phyloP scores from a whole-genome alignment of 2,888 invertebrate genomes.

The Podotricha telesiphe region DNA sequence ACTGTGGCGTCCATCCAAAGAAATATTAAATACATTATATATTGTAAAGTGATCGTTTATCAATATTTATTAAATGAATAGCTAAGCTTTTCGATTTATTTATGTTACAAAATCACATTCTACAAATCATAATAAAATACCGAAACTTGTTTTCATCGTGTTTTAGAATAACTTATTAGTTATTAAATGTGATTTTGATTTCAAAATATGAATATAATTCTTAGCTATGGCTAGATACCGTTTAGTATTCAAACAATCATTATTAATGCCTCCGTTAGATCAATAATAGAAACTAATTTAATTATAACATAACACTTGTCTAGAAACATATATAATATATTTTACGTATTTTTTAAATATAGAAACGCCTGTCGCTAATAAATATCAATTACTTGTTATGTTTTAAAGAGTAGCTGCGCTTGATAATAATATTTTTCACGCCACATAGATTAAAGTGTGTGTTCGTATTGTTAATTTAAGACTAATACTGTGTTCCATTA shows the following conservation, averaged over 20 bases:
- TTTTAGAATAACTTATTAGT: too few relatives aligned
- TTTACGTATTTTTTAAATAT: too few relatives aligned
- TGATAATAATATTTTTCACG: neutral
- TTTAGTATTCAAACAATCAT: too few relatives aligned
- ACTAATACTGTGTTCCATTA: conserved; percentile 4
- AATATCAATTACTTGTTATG: neutral
- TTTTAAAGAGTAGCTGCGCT: neutral
- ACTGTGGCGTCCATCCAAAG: conserved; percentile 1
- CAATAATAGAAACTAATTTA: too few relatives aligned
- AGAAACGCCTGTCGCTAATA: neutral
- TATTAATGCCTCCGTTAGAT: too few relatives aligned
- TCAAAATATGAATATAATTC: too few relatives aligned
- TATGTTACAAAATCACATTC: neutral
- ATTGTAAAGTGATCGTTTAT: neutral
- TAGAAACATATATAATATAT: too few relatives aligned
- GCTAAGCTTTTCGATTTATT: neutral
- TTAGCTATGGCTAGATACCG: too few relatives aligned
- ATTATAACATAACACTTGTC: too few relatives aligned
- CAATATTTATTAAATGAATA: neutral
- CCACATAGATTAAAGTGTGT: neutral
- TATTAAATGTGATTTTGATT: too few relatives aligned
- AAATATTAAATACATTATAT: conserved; percentile 1
- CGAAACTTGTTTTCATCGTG: neutral
- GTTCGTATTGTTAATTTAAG: conserved; percentile 15
- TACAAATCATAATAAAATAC: neutral